phyloP scores from a whole-genome alignment of 2,888 invertebrate genomes.

The Agrotis clavis region DNA sequence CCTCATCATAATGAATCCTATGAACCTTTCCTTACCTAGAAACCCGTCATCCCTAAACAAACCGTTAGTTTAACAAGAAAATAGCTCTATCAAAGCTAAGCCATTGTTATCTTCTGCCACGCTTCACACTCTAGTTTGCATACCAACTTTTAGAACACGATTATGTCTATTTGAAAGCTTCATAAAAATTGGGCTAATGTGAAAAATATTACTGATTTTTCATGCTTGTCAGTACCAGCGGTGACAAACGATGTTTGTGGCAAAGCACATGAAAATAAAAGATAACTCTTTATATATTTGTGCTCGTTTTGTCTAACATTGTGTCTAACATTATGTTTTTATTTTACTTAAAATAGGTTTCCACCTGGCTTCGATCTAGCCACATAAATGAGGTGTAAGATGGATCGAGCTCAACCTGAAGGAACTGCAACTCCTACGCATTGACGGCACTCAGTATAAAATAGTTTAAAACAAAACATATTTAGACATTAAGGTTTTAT shows the following conservation, averaged over 20 bases:
- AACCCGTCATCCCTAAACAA: conserved; percentile 14
- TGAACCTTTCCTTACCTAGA: background rate
- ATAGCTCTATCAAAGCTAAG: conserved; percentile 30
- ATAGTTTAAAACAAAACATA: too few relatives aligned
- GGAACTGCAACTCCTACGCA: too few relatives aligned
- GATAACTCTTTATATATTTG: too few relatives aligned
- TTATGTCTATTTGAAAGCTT: conserved; percentile 34
- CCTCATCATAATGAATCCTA: too few relatives aligned
- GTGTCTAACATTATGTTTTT: too few relatives aligned
- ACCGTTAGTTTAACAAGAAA: conserved; percentile 51
- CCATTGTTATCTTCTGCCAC: conserved; percentile 52
- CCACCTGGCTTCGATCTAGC: too few relatives aligned
- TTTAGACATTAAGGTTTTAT: too few relatives aligned
- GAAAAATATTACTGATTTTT: conserved; percentile 26
- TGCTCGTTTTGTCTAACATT: too few relatives aligned
- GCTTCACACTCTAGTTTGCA: conserved; percentile 62
- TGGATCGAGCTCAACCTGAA: too few relatives aligned
- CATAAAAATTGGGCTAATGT: conserved; percentile 35
- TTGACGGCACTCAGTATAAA: too few relatives aligned
- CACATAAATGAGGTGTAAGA: too few relatives aligned
- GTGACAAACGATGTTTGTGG: background rate
- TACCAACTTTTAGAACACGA: conserved; percentile 29
- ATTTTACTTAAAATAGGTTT: too few relatives aligned
- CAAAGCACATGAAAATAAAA: conserved; percentile 1
- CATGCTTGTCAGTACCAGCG: conserved; percentile 12